Evolutionary conservation across 2,113 vertebrate genomes (phyloP).

Genomic region (Tiliqua scincoides): DNA sequence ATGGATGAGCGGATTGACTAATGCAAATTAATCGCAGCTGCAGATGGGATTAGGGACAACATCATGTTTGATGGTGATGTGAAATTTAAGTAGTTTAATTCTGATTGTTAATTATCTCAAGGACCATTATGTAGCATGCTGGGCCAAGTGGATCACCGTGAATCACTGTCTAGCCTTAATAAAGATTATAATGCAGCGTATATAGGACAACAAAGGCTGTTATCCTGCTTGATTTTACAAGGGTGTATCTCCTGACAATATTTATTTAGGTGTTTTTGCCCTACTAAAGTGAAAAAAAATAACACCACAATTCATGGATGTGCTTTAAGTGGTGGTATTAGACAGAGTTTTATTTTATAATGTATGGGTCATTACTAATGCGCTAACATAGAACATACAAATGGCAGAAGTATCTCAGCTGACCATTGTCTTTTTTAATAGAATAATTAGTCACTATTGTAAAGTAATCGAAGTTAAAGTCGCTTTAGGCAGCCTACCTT

Average conservation of each 20-base stretch:
- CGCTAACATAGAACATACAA: background rate
- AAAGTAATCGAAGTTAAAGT: background rate
- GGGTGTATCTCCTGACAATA: constrained; percentile 30
- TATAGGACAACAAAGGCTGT: constrained; percentile 11
- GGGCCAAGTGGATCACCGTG: constrained; percentile 60
- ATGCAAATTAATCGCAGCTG: constrained; percentile 66
- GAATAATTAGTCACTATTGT: background rate
- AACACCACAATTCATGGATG: background rate
- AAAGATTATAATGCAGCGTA: constrained; percentile 50
- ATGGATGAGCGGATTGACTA: constrained; percentile 61
- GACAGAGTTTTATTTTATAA: background rate
- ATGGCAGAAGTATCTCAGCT: background rate
- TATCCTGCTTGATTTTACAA: constrained; percentile 42
- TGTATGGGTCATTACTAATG: no score
- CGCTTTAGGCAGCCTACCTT: background rate
- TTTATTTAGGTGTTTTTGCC: constrained; percentile 21
- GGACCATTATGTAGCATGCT: constrained; percentile 65
- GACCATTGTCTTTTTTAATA: background rate
- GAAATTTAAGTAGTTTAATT: constrained; percentile 68
- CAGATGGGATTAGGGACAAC: constrained; percentile 62
- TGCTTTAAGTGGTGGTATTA: background rate
- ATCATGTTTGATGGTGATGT: constrained; percentile 60
- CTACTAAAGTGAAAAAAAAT: background rate
- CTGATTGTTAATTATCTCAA: constrained; percentile 69
- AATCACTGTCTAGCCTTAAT: constrained; percentile 60